A percentile compares a stretch with the other conserved stretches of the same genome.
Conservation (phyloP, 2,113 vertebrate genomes). For the Bubalus kerabau region DNA sequence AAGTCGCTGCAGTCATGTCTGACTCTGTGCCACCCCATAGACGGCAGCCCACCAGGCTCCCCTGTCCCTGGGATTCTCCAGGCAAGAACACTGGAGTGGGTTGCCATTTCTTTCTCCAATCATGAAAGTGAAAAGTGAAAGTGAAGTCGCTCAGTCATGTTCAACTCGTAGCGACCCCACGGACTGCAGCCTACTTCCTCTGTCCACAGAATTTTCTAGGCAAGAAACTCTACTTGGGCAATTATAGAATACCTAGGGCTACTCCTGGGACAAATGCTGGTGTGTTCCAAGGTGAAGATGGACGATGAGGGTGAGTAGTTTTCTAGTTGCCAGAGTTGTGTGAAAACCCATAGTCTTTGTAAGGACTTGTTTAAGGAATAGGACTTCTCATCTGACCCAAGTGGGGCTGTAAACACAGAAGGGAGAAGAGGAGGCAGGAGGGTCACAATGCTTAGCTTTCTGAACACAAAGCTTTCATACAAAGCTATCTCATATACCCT, state of each 20-base stretch:
- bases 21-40: too few species aligned
- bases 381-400: background rate
- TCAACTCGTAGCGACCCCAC: too few species aligned
- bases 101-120: too few species aligned
- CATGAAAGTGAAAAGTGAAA: too few species aligned
- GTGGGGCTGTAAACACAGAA: background rate
- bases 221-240: too few species aligned
- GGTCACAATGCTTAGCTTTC: background rate
- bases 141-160: too few species aligned
- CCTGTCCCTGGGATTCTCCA: too few species aligned
- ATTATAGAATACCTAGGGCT: background rate
- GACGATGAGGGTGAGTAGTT: background rate
- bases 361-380: background rate
- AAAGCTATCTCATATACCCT: background rate
- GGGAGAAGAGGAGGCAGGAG: background rate
- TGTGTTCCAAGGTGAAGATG: background rate
- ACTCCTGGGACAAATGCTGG: background rate
- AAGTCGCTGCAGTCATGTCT: too few species aligned
- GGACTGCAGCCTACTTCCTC: too few species aligned
- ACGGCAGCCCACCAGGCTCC: too few species aligned
- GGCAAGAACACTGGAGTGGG: too few species aligned
- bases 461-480: background rate
- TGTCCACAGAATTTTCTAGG: too few species aligned
- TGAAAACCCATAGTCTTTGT: background rate
- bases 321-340: background rate